Conservation (phyloP, 2,888 invertebrate genomes). For the Colletes collaris region DNA sequence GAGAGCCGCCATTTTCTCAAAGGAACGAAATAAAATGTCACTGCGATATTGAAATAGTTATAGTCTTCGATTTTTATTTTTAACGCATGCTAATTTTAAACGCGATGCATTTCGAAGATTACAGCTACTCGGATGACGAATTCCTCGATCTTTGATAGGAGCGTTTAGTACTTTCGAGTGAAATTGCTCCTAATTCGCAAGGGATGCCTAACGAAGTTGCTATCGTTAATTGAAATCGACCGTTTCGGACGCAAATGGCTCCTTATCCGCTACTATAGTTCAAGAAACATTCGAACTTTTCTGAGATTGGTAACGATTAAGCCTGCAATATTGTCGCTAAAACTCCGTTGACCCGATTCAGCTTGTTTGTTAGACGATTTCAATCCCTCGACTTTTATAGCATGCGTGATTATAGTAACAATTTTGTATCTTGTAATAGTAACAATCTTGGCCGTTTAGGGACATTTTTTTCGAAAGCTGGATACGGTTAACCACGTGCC, state of each 20-base stretch:
- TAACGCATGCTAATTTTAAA: neutral
- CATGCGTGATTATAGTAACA: no score
- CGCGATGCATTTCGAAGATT: neutral
- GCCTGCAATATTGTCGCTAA: neutral
- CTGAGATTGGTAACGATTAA: constrained; percentile 13
- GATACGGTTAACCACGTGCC: constrained; percentile 10
- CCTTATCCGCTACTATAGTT: neutral
- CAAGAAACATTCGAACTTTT: neutral
- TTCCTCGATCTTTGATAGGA: neutral
- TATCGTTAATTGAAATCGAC: constrained; percentile 26
- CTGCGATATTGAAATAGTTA: neutral
- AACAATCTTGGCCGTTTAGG: constrained; percentile 1
- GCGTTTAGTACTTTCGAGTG: neutral
- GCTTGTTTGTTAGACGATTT: no score
- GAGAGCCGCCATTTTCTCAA: neutral
- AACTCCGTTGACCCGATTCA: neutral
- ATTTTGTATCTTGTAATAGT: no score
- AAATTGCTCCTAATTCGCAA: neutral
- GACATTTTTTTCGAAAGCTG: neutral
- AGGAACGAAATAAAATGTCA: neutral
- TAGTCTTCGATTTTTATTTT: neutral
- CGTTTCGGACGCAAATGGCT: neutral
- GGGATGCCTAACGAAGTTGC: neutral
- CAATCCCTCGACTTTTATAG: no score
- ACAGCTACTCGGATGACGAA: neutral